These are phyloP conservation scores for Gadopsis bispinosus DNA, from an alignment of 2,797 vertebrate species.

Conservation along the genomic window DNA sequence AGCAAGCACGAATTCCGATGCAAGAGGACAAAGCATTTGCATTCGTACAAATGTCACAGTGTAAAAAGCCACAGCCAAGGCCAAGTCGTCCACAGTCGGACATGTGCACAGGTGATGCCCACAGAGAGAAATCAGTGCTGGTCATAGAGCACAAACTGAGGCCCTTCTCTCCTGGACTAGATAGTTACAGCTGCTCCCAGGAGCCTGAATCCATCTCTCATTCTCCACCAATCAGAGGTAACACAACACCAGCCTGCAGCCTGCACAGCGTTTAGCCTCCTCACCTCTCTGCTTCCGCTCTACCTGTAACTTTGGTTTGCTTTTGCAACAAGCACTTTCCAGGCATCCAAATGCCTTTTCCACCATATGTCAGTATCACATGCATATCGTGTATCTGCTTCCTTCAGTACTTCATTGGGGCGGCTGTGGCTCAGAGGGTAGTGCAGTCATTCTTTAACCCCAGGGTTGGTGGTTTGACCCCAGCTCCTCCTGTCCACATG, in stretches of 20 bases:
- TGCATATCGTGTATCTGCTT: not conserved
- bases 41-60: not conserved
- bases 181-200: conserved; percentile 34
- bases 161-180: conserved; percentile 19
- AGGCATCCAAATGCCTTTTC: not conserved
- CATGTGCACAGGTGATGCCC: not conserved
- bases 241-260: conserved; percentile 16
- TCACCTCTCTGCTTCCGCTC: not conserved
- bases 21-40: not conserved
- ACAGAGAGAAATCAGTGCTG: not conserved
- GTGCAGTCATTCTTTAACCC: too few relatives aligned
- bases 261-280: conserved; percentile 19
- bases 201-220: conserved; percentile 17
- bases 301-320: not conserved
- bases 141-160: not conserved
- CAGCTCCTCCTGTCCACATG: too few relatives aligned
- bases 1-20: not conserved
- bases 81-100: not conserved
- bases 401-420: not conserved
- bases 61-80: not conserved
- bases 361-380: not conserved
- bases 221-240: conserved; percentile 54
- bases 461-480: too few relatives aligned
- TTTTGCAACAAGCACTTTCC: not conserved
- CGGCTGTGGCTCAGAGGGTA: too few relatives aligned